Conservation (phyloP, 2,797 vertebrate genomes). For the Eidolon dupreanum region DNA sequence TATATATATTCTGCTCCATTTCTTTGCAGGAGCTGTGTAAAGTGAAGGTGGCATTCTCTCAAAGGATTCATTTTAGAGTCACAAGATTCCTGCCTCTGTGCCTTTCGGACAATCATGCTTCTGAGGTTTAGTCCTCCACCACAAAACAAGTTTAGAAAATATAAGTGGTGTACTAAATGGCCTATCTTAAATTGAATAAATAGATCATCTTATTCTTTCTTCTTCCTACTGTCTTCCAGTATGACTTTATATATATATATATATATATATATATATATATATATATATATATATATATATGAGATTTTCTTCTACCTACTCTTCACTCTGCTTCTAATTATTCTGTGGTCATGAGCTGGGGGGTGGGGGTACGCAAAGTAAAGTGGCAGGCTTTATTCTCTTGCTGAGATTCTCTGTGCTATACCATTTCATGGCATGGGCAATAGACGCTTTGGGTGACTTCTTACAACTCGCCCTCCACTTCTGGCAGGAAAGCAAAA, state of each 20-base stretch:
- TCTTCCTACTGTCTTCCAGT: background rate
- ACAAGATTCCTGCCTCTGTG: background rate
- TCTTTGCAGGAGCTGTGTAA: background rate
- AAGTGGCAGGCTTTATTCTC: fast-evolving
- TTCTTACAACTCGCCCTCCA: background rate
- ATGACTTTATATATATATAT: background rate
- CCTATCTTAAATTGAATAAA: background rate
- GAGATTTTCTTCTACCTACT: background rate
- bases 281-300: too few species aligned
- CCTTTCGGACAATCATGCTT: background rate
- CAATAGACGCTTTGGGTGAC: background rate
- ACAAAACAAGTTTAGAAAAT: background rate
- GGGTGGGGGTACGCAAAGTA: background rate
- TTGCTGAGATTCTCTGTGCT: background rate
- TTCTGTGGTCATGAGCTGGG: background rate
- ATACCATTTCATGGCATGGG: background rate
- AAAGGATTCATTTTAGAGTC: background rate
- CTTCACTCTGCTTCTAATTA: background rate
- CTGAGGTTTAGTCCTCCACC: background rate
- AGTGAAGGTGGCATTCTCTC: background rate
- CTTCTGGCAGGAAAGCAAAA: background rate
- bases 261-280: too few species aligned
- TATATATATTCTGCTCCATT: background rate
- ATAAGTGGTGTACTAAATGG: background rate
- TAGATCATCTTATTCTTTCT: background rate